Evolutionary conservation across 1,140 invertebrate species (phyloP).

Genomic region (Colletes gigas): DNA sequence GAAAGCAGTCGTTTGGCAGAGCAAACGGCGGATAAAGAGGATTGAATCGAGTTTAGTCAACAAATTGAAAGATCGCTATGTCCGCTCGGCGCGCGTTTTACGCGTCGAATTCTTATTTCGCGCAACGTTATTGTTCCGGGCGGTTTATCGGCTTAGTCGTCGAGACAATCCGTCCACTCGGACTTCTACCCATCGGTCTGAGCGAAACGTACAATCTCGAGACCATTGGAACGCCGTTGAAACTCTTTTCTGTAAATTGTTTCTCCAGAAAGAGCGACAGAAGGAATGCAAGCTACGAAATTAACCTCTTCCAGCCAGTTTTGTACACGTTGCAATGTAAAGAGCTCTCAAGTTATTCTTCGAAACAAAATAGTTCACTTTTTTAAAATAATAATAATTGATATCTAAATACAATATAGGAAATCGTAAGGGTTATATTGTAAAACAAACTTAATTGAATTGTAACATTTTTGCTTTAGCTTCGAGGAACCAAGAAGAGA

Average conservation of each 20-base stretch:
- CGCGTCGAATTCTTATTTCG: conserved; percentile 13
- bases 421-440: too few relatives aligned
- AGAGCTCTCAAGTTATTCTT: too few relatives aligned
- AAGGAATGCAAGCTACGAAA: too few relatives aligned
- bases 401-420: too few relatives aligned
- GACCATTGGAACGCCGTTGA: neutral
- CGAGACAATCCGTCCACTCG: neutral
- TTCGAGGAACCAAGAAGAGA: too few relatives aligned
- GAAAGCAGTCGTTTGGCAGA: conserved; percentile 14
- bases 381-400: too few relatives aligned
- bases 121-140: conserved; percentile 20
- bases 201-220: neutral
- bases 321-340: too few relatives aligned
- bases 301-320: too few relatives aligned
- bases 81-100: neutral
- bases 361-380: too few relatives aligned
- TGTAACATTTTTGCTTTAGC: too few relatives aligned
- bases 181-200: too few relatives aligned
- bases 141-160: conserved; percentile 11
- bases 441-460: too few relatives aligned
- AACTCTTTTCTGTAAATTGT: neutral
- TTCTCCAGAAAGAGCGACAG: neutral
- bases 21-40: conserved; percentile 42
- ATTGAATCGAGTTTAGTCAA: conserved; percentile 45
- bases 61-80: conserved; percentile 44